Percentiles rank a stretch among this genome's conserved stretches.
These are phyloP conservation scores for Spermophilus dauricus DNA, from an alignment of 2,113 vertebrate genomes.

Conservation along the genomic window DNA sequence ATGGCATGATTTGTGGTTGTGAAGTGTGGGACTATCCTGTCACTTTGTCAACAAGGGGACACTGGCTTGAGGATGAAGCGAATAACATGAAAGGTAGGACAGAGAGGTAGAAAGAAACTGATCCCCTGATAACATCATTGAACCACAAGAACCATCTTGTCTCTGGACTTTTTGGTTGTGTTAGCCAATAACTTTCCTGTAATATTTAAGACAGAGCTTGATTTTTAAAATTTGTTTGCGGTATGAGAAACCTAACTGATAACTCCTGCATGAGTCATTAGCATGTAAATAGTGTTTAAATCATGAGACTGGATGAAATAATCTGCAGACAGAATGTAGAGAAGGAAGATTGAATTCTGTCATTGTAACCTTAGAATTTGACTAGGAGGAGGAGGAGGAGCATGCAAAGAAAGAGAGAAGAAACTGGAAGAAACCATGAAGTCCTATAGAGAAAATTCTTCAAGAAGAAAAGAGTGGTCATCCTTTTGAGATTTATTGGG, in stretches of 20 bases:
- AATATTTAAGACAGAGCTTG: not conserved
- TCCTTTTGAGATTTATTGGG: not conserved
- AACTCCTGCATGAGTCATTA: not conserved
- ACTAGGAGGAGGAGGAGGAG: not conserved
- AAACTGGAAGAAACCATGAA: not conserved
- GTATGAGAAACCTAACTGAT: not conserved
- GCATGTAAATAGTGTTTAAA: not conserved
- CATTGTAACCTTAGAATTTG: not conserved
- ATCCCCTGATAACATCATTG: not conserved
- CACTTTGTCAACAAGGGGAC: not conserved
- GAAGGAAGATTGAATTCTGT: not conserved
- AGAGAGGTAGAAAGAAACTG: not conserved
- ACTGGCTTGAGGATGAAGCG: not conserved
- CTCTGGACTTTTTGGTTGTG: slow-evolving; percentile 33
- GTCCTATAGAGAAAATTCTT: not conserved
- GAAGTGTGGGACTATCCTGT: not conserved
- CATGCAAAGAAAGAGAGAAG: not conserved
- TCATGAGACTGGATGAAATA: not conserved
- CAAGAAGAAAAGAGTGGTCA: not conserved
- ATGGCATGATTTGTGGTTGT: not conserved
- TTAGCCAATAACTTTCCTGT: not conserved
- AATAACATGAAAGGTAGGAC: not conserved
- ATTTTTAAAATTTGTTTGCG: slow-evolving; percentile 7
- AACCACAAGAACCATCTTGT: not conserved
- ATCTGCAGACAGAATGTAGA: not conserved